phyloP scores from a whole-genome alignment of 2,888 invertebrate genomes.

The Leptinotarsa haldemani region DNA sequence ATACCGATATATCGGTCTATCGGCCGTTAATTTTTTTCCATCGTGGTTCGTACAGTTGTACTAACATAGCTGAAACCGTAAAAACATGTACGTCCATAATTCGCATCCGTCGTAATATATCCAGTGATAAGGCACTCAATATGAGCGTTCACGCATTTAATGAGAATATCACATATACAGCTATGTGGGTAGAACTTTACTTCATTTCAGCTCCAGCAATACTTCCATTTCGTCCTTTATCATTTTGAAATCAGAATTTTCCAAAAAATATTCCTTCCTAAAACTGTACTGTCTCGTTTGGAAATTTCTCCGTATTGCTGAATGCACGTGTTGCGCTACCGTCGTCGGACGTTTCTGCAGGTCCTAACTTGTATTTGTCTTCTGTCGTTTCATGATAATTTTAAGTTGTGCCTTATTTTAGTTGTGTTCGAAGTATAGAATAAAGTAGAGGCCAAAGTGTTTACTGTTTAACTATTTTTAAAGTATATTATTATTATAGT shows the following conservation, averaged over 20 bases:
- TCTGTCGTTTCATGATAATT: slow-evolving; percentile 19
- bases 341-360: slow-evolving; percentile 18
- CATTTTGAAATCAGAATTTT: slow-evolving; percentile 9
- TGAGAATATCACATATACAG: slow-evolving; percentile 13
- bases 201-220: slow-evolving; percentile 7
- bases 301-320: too few species aligned
- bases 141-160: neutral
- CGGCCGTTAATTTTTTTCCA: too few species aligned
- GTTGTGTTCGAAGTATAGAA: slow-evolving; percentile 5
- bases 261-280: too few species aligned
- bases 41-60: too few species aligned
- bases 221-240: slow-evolving; percentile 19
- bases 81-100: slow-evolving; percentile 17
- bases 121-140: slow-evolving; percentile 3
- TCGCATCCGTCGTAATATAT: slow-evolving; percentile 8
- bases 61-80: too few species aligned
- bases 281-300: too few species aligned
- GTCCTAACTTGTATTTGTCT: slow-evolving; percentile 19
- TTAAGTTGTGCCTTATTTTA: slow-evolving; percentile 4
- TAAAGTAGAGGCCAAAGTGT: slow-evolving; percentile 9
- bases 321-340: slow-evolving; percentile 6
- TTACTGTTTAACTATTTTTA: slow-evolving; percentile 8
- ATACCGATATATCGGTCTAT: too few species aligned
- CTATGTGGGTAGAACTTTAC: slow-evolving; percentile 11
- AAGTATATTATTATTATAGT: neutral